phyloP scores from a whole-genome alignment of 2,113 vertebrate genomes.

The Mola mola region DNA sequence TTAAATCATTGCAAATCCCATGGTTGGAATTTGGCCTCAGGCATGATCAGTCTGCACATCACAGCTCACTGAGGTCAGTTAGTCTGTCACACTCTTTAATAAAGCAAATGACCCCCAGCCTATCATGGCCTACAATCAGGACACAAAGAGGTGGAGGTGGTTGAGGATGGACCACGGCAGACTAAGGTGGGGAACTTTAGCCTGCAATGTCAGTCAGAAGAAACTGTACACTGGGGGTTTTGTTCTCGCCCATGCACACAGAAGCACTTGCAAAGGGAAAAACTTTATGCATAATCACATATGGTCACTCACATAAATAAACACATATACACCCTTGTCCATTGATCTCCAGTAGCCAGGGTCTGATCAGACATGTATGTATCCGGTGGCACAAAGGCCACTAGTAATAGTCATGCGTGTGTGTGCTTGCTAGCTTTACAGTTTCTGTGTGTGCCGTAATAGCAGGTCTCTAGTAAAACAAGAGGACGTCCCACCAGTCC shows the following conservation, averaged over 20 bases:
- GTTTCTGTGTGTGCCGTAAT: conserved; percentile 40
- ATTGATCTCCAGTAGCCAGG: conserved; percentile 33
- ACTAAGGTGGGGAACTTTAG: conserved; percentile 63
- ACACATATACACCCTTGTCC: conserved; percentile 16
- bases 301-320: not conserved
- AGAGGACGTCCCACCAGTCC: conserved; percentile 41
- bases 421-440: conserved; percentile 22
- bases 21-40: conserved; percentile 50
- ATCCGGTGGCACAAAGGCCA: conserved; percentile 26
- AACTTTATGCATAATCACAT: conserved; percentile 13
- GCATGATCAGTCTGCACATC: conserved; percentile 58
- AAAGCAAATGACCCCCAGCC: conserved; percentile 59
- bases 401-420: conserved; percentile 39
- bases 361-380: conserved; percentile 16
- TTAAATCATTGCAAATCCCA: conserved; percentile 18
- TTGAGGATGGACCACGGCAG: conserved; percentile 36
- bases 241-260: conserved; percentile 54
- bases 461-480: conserved; percentile 51
- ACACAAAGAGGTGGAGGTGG: conserved; percentile 50
- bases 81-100: conserved; percentile 75
- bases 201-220: conserved; percentile 61
- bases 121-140: conserved; percentile 61
- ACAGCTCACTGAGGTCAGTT: conserved; percentile 34
- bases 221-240: conserved; percentile 63
- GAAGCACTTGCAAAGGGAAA: conserved; percentile 10